phyloP scores from a whole-genome alignment of 1,140 invertebrate species.

The Hermatobates lingyangjiaoensis region DNA sequence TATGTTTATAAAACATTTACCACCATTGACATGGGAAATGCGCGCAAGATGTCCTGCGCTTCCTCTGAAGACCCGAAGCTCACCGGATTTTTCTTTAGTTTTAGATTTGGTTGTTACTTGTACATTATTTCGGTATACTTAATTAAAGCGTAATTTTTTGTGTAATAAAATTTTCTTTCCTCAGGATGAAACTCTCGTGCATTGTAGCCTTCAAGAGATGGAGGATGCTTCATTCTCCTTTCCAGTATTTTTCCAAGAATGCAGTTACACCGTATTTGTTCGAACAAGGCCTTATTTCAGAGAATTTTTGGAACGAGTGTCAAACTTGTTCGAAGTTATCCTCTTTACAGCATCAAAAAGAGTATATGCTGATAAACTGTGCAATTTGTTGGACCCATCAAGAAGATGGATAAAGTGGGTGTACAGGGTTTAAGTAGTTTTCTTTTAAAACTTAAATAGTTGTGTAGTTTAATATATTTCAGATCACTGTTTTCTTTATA shows the following conservation, averaged over 20 bases:
- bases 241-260: constrained; percentile 84
- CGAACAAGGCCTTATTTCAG: constrained; percentile 76
- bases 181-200: constrained; percentile 82
- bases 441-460: too few species aligned
- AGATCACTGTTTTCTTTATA: too few species aligned
- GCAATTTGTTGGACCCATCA: constrained; percentile 81
- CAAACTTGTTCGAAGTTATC: constrained; percentile 82
- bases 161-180: constrained; percentile 8
- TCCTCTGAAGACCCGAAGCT: constrained; percentile 79
- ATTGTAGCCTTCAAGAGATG: constrained; percentile 82
- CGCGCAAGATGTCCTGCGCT: constrained; percentile 70
- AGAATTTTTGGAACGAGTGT: constrained; percentile 81
- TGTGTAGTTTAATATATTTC: too few species aligned
- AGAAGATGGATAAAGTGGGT: constrained; percentile 73
- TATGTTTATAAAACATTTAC: constrained; percentile 79
- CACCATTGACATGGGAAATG: constrained; percentile 72
- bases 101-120: constrained; percentile 48
- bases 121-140: too few species aligned
- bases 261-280: constrained; percentile 39
- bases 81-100: constrained; percentile 84
- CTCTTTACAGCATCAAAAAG: constrained; percentile 91
- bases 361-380: constrained; percentile 85
- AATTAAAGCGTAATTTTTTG: background rate
- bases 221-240: constrained; percentile 84
- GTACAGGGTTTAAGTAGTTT: too few species aligned